These are phyloP conservation scores for Adelosebastes latens DNA, from an alignment of 2,797 vertebrate genomes.

Conservation along the genomic window DNA sequence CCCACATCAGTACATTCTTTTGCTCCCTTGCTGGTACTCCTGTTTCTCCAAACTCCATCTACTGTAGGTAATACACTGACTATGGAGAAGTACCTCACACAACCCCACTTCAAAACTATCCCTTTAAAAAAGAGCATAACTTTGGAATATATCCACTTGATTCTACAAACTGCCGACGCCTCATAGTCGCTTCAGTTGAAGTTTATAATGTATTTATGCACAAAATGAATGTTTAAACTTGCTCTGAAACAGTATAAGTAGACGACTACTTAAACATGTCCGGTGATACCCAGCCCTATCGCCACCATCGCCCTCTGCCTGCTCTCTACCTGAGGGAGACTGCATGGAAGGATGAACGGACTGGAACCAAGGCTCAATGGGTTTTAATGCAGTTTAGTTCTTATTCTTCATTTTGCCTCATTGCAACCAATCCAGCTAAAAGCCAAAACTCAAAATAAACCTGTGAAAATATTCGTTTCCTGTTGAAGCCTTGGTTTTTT, in stretches of 20 bases:
- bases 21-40: no score
- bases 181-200: background rate
- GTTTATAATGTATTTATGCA: background rate
- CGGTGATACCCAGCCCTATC: constrained; percentile 45
- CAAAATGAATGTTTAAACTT: background rate
- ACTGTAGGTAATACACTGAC: no score
- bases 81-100: no score
- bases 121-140: no score
- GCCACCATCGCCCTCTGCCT: constrained; percentile 18
- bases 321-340: constrained; percentile 18
- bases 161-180: no score
- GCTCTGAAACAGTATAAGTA: background rate
- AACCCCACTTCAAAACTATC: no score
- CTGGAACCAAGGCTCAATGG: constrained; percentile 33
- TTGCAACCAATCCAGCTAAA: background rate
- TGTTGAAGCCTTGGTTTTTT: constrained; percentile 34
- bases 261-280: background rate
- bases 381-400: background rate
- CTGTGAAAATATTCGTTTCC: no score
- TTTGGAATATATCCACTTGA: no score
- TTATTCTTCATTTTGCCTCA: background rate
- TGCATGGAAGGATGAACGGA: constrained; percentile 52
- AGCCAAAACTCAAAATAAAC: background rate
- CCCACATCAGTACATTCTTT: no score
- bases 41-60: no score